Base-by-base conservation (phyloP, 2,888 invertebrate species). In the Elysia crispata region DNA sequence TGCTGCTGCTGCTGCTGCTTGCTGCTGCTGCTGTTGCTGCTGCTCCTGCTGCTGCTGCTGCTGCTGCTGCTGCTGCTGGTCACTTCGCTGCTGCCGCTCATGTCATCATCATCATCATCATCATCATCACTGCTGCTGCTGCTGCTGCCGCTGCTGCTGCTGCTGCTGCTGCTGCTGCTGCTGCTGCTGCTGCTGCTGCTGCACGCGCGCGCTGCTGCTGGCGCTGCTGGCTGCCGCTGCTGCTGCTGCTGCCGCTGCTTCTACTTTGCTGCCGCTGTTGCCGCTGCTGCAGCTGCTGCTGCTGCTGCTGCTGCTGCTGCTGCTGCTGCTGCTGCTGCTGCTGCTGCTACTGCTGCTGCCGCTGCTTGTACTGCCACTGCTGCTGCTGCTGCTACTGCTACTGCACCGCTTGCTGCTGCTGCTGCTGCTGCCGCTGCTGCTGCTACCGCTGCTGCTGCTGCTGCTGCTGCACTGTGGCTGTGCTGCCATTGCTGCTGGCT, bases 51-150 rank as follows among this genome's bases (percentile, higher is more conserved):
- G 54, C 54, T 54, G 54, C 54, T 54, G 54, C 54, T 54, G 54
- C 54, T 54, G 54, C 54, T 54, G 54, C 54, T 54, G 54, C 54
- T 54, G 54, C 54, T 54, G n/a, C n/a, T n/a, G n/a, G n/a, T n/a
- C n/a, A n/a, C n/a, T n/a, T n/a, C n/a, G n/a, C n/a, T n/a, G n/a
- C n/a, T n/a, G n/a, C n/a, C n/a, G n/a, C n/a, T n/a, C n/a, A n/a
- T n/a, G n/a, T n/a, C n/a, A n/a, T n/a, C n/a, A n/a, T n/a, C n/a
- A n/a, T n/a, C n/a, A n/a, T n/a, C n/a, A n/a, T n/a, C n/a, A n/a
- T n/a, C n/a, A n/a, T n/a, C n/a, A n/a, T n/a, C n/a, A n/a, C n/a
- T n/a, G n/a, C n/a, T n/a, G n/a, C n/a, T n/a, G n/a, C 54, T 54
- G 54, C 54, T 54, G 54, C 54, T 54, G 54, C 54, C 54, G 54